Percentiles rank a stretch among this genome's conserved stretches.
These are phyloP conservation scores for Malurus cyaneus DNA, from an alignment of 2,113 vertebrate genomes.

Conservation along the genomic window DNA sequence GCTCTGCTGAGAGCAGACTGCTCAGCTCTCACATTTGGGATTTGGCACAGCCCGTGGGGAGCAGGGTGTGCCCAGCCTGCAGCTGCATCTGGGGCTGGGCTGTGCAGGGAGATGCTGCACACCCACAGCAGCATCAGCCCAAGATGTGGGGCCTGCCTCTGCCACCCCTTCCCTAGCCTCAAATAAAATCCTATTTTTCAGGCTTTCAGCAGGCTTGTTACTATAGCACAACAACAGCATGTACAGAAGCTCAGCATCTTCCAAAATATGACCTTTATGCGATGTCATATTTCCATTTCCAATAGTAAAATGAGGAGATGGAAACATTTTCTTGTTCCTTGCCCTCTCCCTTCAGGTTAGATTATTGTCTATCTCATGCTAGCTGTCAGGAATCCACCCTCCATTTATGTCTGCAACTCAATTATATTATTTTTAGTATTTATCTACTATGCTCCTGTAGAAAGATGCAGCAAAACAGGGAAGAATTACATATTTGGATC, in stretches of 20 bases:
- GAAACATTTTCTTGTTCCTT: not conserved
- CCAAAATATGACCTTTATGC: not conserved
- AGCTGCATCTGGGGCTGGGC: not conserved
- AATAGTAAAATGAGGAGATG: not conserved
- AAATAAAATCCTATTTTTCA: not conserved
- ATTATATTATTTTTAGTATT: not conserved
- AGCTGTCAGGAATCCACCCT: not conserved
- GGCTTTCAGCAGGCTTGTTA: not conserved
- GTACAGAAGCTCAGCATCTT: not conserved
- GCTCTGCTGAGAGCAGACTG: not conserved
- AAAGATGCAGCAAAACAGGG: not conserved
- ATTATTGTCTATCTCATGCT: not conserved
- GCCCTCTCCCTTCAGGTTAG: not conserved
- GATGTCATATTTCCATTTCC: not conserved
- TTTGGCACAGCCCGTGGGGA: not conserved
- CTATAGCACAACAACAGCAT: not conserved
- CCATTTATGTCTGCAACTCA: not conserved
- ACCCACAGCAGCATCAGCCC: not conserved
- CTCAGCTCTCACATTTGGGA: not conserved
- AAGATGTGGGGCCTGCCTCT: not conserved
- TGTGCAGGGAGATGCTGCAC: not conserved
- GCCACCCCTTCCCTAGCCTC: not conserved
- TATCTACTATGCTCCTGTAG: not conserved
- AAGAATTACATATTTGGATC: not conserved
- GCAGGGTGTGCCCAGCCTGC: conserved; percentile 9